These are phyloP conservation scores for Escarpia spicata DNA, from an alignment of 2,888 invertebrate genomes.

Conservation along the genomic window DNA sequence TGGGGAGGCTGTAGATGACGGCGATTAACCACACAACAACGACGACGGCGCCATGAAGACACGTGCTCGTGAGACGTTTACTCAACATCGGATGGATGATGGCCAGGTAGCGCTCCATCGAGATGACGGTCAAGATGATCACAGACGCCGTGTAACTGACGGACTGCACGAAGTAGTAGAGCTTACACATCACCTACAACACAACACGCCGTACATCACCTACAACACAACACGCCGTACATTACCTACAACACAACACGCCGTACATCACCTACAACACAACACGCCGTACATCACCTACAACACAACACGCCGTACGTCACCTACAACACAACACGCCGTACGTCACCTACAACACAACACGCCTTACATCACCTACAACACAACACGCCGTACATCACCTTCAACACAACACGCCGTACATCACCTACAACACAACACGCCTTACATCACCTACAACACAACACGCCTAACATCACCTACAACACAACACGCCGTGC, in stretches of 20 bases:
- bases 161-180: conserved; percentile 89
- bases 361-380: too few relatives aligned
- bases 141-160: conserved; percentile 91
- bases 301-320: too few relatives aligned
- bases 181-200: conserved; percentile 76
- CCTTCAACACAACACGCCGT: too few relatives aligned
- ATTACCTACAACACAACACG: neutral
- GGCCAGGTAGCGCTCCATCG: conserved; percentile 48
- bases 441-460: too few relatives aligned
- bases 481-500: too few relatives aligned
- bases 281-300: neutral
- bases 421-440: too few relatives aligned
- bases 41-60: neutral
- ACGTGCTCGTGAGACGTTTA: neutral
- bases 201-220: neutral
- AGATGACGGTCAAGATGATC: conserved; percentile 81
- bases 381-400: too few relatives aligned
- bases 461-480: too few relatives aligned
- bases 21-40: conserved; percentile 3
- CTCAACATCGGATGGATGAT: conserved; percentile 23
- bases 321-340: too few relatives aligned
- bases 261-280: neutral
- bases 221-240: neutral
- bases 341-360: too few relatives aligned
- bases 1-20: conserved; percentile 21